Evolutionary conservation across 2,113 vertebrate species (phyloP), one percentile per base, ranked within the genome.

Genomic region (Castor canadensis): DNA sequence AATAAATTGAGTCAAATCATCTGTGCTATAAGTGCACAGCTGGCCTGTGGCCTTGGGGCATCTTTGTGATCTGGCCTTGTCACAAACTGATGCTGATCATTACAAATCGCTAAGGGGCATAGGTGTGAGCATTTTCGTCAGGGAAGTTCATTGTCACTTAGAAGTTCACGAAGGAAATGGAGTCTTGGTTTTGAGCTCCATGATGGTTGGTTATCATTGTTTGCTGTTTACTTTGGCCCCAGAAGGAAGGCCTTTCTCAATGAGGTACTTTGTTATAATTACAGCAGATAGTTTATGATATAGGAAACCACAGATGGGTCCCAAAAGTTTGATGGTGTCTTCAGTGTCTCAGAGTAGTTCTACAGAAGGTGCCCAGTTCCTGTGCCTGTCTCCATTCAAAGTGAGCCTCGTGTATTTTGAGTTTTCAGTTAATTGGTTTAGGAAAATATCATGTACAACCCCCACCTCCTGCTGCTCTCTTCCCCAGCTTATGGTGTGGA

Each of bases 381-480:
- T 91, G 64, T 56, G 77, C 93, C 49, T 5, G 15, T 77, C 82
- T 97, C 82, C 95, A 83, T 96, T 97, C 96, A 97, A 97, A 96
- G 67, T 93, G 77, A 97, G 91, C 94, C 94, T 95, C 75, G 87
- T 97, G 94, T 96, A 89, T 91, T 26, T 84, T 56, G 91, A 95
- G 66, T 97, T 96, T 98, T 81, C 83, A 35, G 93, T 97, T 98
- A 98, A 98, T 98, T 98, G 98, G 97, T 98, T 99, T 98, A 98
- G 98, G 97, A 98, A 98, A 97, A 98, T 75, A 97, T 98, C 97
- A 24, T 49, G 90, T 71, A 30, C 35, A 11, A 64, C 67, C 5
- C 12, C 56, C 10, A 12, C 43, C 56, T 82, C 85, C 47, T 4
- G 32, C 81, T 88, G 90, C 77, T 90, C 84, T 93, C 95, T 95